Conservation (phyloP, 2,113 vertebrate species). For the Chamaetylas fuelleborni region DNA sequence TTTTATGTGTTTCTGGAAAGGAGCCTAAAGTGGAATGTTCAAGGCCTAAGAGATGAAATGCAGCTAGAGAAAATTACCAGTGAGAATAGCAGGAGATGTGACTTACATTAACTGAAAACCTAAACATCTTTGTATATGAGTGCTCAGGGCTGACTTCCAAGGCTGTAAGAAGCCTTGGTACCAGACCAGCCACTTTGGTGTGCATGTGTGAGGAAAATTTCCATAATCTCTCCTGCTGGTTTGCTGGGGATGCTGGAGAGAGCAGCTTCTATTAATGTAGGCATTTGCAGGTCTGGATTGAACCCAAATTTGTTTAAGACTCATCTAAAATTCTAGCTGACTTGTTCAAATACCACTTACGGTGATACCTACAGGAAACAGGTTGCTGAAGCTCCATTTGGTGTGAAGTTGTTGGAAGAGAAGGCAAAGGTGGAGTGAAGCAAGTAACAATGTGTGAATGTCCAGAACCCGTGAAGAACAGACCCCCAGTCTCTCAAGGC, state of each 20-base stretch:
- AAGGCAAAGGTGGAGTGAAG: background rate
- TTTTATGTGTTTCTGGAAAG: constrained; percentile 45
- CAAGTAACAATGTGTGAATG: background rate
- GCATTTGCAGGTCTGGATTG: background rate
- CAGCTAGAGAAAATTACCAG: constrained; percentile 36
- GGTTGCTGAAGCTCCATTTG: background rate
- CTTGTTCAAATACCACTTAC: background rate
- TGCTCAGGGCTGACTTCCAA: background rate
- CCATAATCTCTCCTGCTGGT: background rate
- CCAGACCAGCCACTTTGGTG: background rate
- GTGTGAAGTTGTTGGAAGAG: background rate
- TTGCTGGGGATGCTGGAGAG: background rate
- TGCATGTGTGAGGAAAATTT: background rate
- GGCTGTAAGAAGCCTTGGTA: background rate
- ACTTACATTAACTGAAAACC: constrained; percentile 8
- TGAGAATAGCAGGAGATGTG: constrained; percentile 24
- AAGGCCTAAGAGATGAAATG: background rate
- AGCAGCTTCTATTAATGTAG: background rate
- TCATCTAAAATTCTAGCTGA: constrained; percentile 6
- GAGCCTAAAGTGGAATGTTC: constrained; percentile 9
- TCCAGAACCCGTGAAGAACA: background rate
- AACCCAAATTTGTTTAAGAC: background rate
- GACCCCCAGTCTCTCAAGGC: rapidly evolving
- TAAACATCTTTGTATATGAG: background rate
- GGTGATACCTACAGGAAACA: background rate